Base-by-base conservation (phyloP, 2,888 invertebrate genomes). In the Tupiocoris notatus region DNA sequence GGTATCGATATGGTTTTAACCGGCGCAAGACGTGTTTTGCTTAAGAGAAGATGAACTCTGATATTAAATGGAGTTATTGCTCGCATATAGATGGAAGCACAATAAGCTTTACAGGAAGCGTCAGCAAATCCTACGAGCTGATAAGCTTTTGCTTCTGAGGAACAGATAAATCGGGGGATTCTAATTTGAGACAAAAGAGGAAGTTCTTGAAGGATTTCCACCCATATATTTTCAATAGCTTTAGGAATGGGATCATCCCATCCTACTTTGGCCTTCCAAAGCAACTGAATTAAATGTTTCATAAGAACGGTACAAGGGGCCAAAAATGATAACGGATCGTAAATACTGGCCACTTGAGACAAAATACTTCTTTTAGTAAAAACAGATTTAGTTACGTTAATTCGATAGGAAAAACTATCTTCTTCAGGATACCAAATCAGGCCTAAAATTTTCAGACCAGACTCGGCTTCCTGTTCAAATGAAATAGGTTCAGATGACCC, bases 321-420 rank as follows among this genome's bases (percentile, higher is more conserved):
- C 3, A 71, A 3, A 61, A 62, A 73, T n/a, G 61, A 59, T 12
- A 65, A 65, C n/a, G 65, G 65, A 17, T 65, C 65, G 24, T 57
- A 64, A 21, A 57, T 54, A 3, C 22, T 39, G 7, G 64, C 23
- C 9, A 63, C 63, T 0, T 17, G 63, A 1, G 80, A 79, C 2
- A 80, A 63, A 58, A 81, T 63, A 12, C 64, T 17, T 2, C 80
- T 70, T 63, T 80, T 80, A 1, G 81, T 80, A 0, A 62, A 21
- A 2, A n/a, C n/a, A 0, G 3, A 1, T 20, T 17, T 21, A 57
- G 77, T 17, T 12, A 23, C 12, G 20, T 75, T 39, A 17, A 77
- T 56, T 17, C 61, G 63, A 54, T 79, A 79, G 6, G 74, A 66
- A 16, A 80, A 78, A 16, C 18, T 17, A 66, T 80, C 79, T 18